phyloP scores from a whole-genome alignment of 37 sponge, comb jelly and placozoan species.

The Spongia lamella region DNA sequence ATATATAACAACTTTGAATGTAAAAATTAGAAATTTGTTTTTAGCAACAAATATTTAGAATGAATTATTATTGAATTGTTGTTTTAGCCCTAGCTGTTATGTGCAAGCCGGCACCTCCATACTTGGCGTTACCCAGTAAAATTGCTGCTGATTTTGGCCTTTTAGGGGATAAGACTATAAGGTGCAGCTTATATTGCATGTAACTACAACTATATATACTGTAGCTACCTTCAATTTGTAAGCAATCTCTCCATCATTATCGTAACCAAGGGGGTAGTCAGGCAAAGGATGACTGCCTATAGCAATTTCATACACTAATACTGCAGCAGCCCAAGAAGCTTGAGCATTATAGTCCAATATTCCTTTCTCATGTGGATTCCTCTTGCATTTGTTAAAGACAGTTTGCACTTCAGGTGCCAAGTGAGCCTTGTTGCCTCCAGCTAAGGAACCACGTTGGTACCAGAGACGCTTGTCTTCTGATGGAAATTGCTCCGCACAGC shows the following conservation, averaged over 20 bases:
- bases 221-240: constrained; percentile 9
- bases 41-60: too few species aligned
- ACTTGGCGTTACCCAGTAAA: too few species aligned
- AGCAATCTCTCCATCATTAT: constrained; percentile 1
- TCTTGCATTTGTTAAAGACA: constrained; percentile 26
- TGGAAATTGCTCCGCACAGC: constrained; percentile 74
- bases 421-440: constrained; percentile 78
- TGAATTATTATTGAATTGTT: too few species aligned
- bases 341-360: constrained; percentile 45
- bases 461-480: constrained; percentile 27
- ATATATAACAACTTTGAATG: too few species aligned
- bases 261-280: constrained; percentile 62
- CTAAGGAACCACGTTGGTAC: constrained; percentile 44
- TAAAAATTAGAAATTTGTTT: too few species aligned
- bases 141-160: too few species aligned
- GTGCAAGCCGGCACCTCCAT: too few species aligned
- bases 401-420: constrained; percentile 71
- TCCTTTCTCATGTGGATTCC: background rate
- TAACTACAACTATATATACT: too few species aligned
- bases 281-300: constrained; percentile 55
- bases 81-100: too few species aligned
- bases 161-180: too few species aligned
- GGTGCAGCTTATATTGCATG: too few species aligned
- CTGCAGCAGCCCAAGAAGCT: constrained; percentile 70
- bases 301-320: constrained; percentile 40